Percentiles rank a stretch among this genome's conserved stretches.
These are phyloP conservation scores for Mesitornis unicolor DNA, from an alignment of 2,113 vertebrate species.

Conservation along the genomic window DNA sequence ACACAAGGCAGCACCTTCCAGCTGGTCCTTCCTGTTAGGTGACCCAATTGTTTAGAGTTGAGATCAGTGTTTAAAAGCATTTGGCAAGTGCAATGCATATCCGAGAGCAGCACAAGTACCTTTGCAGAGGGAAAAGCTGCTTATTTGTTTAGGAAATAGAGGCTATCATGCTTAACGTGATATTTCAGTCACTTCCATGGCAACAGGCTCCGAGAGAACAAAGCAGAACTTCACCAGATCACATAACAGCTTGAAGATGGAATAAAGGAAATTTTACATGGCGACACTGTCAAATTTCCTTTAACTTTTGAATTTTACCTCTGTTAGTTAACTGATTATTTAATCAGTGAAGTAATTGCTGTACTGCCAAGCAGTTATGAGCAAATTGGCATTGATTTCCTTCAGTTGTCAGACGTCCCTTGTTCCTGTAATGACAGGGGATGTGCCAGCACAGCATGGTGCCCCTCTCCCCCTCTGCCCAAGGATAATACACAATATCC, in stretches of 20 bases:
- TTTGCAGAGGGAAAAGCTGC: neutral
- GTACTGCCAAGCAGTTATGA: neutral
- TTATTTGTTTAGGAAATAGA: conserved; percentile 53
- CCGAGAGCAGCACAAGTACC: neutral
- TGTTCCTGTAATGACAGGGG: neutral
- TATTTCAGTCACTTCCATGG: conserved; percentile 52
- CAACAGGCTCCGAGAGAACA: conserved; percentile 30
- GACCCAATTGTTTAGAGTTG: neutral
- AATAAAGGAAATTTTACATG: neutral
- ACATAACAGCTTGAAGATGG: neutral
- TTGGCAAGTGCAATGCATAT: neutral
- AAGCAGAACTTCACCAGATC: neutral
- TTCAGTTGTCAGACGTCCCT: neutral
- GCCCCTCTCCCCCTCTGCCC: neutral
- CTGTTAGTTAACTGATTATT: neutral
- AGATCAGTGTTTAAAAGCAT: neutral
- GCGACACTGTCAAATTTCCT: neutral
- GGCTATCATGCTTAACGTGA: neutral
- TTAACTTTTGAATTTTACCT: conserved; percentile 3
- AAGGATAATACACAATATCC: neutral
- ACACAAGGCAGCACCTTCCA: neutral
- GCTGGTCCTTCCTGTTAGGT: neutral
- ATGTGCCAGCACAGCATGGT: neutral
- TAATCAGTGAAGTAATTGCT: conserved; percentile 1
- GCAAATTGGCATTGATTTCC: neutral